These are phyloP conservation scores for Anguilla anguilla DNA, from an alignment of 2,797 vertebrate species.

Conservation along the genomic window DNA sequence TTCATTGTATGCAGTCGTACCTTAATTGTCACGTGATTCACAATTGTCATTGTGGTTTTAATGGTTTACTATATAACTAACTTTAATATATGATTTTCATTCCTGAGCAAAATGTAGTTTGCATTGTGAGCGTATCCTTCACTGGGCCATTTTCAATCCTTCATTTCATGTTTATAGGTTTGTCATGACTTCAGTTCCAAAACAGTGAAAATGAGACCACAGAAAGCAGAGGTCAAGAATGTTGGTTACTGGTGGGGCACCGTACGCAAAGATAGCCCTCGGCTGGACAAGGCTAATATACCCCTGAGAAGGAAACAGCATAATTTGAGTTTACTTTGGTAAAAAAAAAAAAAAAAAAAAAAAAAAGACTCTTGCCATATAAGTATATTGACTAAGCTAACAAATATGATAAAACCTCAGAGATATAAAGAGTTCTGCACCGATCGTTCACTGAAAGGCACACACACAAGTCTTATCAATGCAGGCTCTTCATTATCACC, in stretches of 20 bases:
- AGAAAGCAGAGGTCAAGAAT: slow-evolving; percentile 4
- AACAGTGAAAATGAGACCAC: neutral
- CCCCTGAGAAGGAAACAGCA: neutral
- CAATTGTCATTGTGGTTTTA: neutral
- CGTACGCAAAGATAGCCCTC: neutral
- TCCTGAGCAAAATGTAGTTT: neutral
- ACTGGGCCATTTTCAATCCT: neutral
- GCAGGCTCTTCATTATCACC: neutral
- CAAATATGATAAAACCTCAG: neutral
- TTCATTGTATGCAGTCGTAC: neutral
- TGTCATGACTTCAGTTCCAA: neutral
- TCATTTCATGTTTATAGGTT: neutral
- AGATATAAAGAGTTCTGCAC: neutral
- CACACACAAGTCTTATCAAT: neutral
- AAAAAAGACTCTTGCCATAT: neutral
- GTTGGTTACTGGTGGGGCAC: neutral
- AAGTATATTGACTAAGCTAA: slow-evolving; percentile 1
- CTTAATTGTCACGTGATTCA: neutral
- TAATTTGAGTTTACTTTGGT: neutral
- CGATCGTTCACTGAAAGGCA: neutral
- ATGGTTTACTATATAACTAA: too few species aligned
- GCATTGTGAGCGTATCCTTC: neutral
- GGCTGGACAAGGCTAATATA: slow-evolving; percentile 1
- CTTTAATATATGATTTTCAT: neutral
- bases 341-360: neutral